These are phyloP conservation scores for Helicoverpa armigera DNA, from an alignment of 1,140 invertebrate species.

Conservation along the genomic window DNA sequence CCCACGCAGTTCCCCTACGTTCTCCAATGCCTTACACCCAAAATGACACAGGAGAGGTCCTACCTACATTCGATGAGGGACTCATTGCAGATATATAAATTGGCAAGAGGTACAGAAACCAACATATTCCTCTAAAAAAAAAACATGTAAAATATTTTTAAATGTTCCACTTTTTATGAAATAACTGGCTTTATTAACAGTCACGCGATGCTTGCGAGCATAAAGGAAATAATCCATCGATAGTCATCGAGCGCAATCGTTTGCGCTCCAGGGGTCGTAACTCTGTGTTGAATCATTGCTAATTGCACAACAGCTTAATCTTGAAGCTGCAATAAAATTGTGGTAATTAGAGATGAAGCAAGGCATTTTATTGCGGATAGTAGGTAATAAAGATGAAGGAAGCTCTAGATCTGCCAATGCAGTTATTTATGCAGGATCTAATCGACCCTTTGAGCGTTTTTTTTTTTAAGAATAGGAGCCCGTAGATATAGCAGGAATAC, in stretches of 20 bases:
- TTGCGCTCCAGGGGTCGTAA: slow-evolving; percentile 2
- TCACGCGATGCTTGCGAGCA: slow-evolving; percentile 2
- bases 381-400: no score
- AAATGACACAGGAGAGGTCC: no score
- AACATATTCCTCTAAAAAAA: neutral
- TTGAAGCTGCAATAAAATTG: neutral
- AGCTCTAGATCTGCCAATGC: no score
- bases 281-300: neutral
- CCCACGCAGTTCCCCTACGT: no score
- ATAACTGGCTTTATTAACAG: slow-evolving; percentile 3
- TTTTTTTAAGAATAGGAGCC: no score
- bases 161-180: slow-evolving; percentile 24
- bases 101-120: neutral
- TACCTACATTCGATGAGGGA: neutral
- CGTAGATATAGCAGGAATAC: no score
- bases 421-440: no score
- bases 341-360: no score
- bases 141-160: neutral
- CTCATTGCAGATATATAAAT: no score
- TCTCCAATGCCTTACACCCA: no score
- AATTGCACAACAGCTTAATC: neutral
- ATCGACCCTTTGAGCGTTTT: no score
- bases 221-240: slow-evolving; percentile 12
- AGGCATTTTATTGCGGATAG: no score
- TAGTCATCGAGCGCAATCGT: neutral